A percentile compares a stretch with the other conserved stretches of the same genome.
These are phyloP conservation scores for Netelia virgata DNA, from an alignment of 2,888 invertebrate genomes.

Conservation along the genomic window DNA sequence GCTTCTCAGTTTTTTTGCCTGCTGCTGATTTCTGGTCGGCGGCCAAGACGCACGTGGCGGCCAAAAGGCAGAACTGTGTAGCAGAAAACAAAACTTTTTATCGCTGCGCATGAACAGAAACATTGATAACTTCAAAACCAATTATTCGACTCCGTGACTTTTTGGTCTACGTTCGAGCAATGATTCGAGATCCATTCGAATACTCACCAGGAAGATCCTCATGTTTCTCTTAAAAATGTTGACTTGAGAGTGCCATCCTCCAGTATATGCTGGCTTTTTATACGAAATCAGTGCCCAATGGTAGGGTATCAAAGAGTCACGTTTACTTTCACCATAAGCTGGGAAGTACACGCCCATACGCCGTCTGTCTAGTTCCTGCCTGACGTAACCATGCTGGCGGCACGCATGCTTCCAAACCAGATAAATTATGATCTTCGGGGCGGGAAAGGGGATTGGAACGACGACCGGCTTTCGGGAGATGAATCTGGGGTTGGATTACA, in stretches of 20 bases:
- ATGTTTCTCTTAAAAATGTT: slow-evolving; percentile 74
- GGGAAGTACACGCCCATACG: slow-evolving; percentile 72
- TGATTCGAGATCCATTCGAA: slow-evolving; percentile 11
- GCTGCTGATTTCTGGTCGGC: slow-evolving; percentile 44
- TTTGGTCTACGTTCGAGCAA: background rate
- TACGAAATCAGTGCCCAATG: slow-evolving; percentile 71
- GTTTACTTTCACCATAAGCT: slow-evolving; percentile 78
- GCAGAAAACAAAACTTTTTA: background rate
- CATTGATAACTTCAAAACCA: too few species aligned
- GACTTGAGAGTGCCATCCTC: slow-evolving; percentile 76
- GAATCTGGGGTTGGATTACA: slow-evolving; percentile 10
- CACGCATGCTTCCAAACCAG: slow-evolving; percentile 44
- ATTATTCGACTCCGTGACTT: background rate
- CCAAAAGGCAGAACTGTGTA: slow-evolving; percentile 73
- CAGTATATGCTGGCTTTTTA: slow-evolving; percentile 76
- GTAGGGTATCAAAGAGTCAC: slow-evolving; percentile 53
- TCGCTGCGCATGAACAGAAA: background rate
- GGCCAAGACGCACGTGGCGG: slow-evolving; percentile 69
- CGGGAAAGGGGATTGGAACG: slow-evolving; percentile 34
- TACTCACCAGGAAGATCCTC: slow-evolving; percentile 78
- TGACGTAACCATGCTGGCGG: slow-evolving; percentile 72
- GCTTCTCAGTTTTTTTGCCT: slow-evolving; percentile 72
- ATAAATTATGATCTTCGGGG: slow-evolving; percentile 43
- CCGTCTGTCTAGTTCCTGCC: slow-evolving; percentile 74
- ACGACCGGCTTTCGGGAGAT: slow-evolving; percentile 6